Evolutionary conservation across 2,888 invertebrate species (phyloP).

Genomic region (Colletes collaris): DNA sequence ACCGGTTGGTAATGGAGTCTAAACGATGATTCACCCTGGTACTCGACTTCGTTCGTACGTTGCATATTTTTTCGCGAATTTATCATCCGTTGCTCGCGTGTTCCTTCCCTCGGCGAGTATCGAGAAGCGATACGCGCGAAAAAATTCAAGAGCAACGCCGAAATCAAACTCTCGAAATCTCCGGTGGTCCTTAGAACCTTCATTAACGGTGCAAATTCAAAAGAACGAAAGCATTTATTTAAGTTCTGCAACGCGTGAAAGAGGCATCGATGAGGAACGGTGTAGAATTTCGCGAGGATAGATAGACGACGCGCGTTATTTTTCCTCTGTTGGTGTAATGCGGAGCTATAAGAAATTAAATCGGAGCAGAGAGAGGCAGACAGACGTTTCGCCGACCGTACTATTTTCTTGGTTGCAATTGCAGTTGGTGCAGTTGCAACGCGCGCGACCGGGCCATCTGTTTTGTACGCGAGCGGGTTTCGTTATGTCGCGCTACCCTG

Average conservation of each 20-base stretch:
- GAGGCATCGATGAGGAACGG: too few relatives aligned
- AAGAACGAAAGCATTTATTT: too few relatives aligned
- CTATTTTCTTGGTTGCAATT: conserved; percentile 39
- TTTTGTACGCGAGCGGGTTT: conserved; percentile 54
- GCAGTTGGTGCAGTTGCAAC: conserved; percentile 25
- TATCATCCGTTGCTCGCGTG: conserved; percentile 22
- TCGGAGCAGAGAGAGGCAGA: conserved; percentile 7
- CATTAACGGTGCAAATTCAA: too few relatives aligned
- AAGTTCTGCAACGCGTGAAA: not conserved
- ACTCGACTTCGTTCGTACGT: not conserved
- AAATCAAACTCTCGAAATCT: not conserved
- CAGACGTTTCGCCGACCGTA: conserved; percentile 5
- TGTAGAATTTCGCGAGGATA: conserved; percentile 5
- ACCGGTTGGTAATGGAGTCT: conserved; percentile 61
- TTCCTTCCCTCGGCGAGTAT: not conserved
- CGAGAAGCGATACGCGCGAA: not conserved
- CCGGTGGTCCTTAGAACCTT: too few relatives aligned
- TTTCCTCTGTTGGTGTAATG: conserved; percentile 1
- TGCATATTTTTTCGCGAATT: conserved; percentile 43
- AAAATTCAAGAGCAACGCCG: not conserved
- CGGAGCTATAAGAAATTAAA: conserved; percentile 39
- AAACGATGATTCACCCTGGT: conserved; percentile 65
- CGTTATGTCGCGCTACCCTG: conserved; percentile 47
- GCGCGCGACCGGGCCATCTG: conserved; percentile 39
- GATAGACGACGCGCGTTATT: conserved; percentile 8